phyloP scores from a whole-genome alignment of 2,113 vertebrate species.

The Paramisgurnus dabryanus region DNA sequence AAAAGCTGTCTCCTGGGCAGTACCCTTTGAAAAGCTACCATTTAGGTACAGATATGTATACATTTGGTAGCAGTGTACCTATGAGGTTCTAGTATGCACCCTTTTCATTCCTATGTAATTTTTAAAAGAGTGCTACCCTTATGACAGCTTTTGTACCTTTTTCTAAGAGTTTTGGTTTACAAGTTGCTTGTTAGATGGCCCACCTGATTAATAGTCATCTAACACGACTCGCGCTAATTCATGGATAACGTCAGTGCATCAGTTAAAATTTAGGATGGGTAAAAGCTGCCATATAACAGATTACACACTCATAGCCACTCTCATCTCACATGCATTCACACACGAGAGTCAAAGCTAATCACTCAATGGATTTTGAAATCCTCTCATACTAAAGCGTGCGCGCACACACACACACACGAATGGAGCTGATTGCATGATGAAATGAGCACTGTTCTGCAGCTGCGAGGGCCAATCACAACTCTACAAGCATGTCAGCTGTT shows the following conservation, averaged over 20 bases:
- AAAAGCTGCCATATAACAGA: conserved; percentile 15
- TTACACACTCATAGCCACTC: neutral
- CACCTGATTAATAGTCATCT: neutral
- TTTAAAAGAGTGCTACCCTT: too few relatives aligned
- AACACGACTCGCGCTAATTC: too few relatives aligned
- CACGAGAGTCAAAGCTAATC: conserved; percentile 31
- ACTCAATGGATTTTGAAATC: conserved; percentile 11
- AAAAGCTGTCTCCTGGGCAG: too few relatives aligned
- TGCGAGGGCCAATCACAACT: conserved; percentile 55
- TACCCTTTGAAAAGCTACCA: too few relatives aligned
- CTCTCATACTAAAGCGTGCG: neutral
- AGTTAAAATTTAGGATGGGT: conserved; percentile 46
- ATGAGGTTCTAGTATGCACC: too few relatives aligned
- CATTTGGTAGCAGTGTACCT: too few relatives aligned
- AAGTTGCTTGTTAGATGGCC: too few relatives aligned
- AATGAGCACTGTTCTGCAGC: conserved; percentile 67
- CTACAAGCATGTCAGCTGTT: conserved; percentile 41
- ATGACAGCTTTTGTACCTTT: too few relatives aligned
- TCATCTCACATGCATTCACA: neutral
- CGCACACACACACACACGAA: neutral
- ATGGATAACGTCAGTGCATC: neutral
- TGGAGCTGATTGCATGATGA: conserved; percentile 61
- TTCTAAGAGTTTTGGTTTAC: too few relatives aligned
- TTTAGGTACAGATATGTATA: too few relatives aligned
- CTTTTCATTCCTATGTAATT: too few relatives aligned